These are phyloP conservation scores for Chesias legatella DNA, from an alignment of 2,888 invertebrate species.

Conservation along the genomic window DNA sequence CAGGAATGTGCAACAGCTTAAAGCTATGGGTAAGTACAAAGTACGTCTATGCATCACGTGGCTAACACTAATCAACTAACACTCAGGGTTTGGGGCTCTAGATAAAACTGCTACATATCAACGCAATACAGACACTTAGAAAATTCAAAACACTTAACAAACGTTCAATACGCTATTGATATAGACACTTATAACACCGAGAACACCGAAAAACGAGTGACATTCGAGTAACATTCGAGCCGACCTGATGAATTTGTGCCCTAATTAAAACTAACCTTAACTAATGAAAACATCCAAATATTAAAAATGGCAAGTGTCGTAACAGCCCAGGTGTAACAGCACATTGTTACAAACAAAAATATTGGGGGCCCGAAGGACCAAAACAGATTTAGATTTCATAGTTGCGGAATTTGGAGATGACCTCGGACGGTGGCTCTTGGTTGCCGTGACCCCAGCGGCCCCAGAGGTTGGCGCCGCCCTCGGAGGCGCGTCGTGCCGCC, in stretches of 20 bases:
- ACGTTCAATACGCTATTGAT: slow-evolving; percentile 35
- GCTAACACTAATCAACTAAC: slow-evolving; percentile 51
- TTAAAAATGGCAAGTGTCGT: slow-evolving; percentile 47
- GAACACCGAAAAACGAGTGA: slow-evolving; percentile 46
- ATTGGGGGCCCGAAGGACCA: background rate
- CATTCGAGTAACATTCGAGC: slow-evolving; percentile 74
- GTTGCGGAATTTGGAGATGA: slow-evolving; percentile 93
- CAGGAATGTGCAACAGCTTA: slow-evolving; percentile 77
- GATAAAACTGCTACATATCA: slow-evolving; percentile 45
- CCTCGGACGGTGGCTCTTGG: slow-evolving; percentile 87
- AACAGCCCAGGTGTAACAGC: slow-evolving; percentile 47
- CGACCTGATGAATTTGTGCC: slow-evolving; percentile 80
- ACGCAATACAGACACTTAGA: slow-evolving; percentile 55
- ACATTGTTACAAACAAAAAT: slow-evolving; percentile 43
- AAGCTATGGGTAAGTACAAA: slow-evolving; percentile 49
- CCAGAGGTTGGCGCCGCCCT: slow-evolving; percentile 91
- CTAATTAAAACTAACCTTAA: slow-evolving; percentile 46
- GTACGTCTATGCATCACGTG: slow-evolving; percentile 39
- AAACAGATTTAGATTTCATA: slow-evolving; percentile 89
- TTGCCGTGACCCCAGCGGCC: slow-evolving; percentile 84
- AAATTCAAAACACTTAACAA: slow-evolving; percentile 58
- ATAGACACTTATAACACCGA: slow-evolving; percentile 15
- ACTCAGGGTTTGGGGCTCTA: slow-evolving; percentile 53
- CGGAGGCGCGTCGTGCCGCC: slow-evolving; percentile 87
- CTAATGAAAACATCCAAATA: slow-evolving; percentile 36